Conservation (phyloP, 92 coral and sea anemone species). For the Phymanthus crucifer region DNA sequence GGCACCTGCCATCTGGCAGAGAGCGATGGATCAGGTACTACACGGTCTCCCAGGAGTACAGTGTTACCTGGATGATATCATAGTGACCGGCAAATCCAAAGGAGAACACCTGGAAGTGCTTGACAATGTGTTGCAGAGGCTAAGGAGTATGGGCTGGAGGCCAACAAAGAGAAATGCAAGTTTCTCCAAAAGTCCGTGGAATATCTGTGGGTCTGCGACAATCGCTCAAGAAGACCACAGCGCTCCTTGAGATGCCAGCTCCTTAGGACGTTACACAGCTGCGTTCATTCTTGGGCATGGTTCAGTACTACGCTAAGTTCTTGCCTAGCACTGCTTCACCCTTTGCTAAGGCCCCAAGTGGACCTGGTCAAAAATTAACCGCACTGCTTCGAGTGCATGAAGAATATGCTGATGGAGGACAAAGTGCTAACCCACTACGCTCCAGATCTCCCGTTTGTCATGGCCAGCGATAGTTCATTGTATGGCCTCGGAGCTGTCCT, state of each 20-base stretch:
- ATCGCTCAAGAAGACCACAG: constrained; percentile 35
- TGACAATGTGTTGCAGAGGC: constrained; percentile 39
- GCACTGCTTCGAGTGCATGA: neutral
- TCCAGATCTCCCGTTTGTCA: constrained; percentile 33
- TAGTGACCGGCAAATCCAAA: constrained; percentile 36
- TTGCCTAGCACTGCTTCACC: neutral
- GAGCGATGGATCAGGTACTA: constrained; percentile 44
- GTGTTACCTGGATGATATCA: constrained; percentile 52
- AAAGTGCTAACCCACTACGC: constrained; percentile 31
- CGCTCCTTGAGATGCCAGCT: constrained; percentile 15
- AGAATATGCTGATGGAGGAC: constrained; percentile 34
- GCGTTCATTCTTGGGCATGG: constrained; percentile 13
- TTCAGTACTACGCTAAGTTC: constrained; percentile 20
- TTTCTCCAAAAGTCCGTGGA: constrained; percentile 32
- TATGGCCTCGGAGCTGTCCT: constrained; percentile 14
- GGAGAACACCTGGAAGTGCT: constrained; percentile 31
- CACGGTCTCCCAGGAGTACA: constrained; percentile 20
- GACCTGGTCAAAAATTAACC: neutral
- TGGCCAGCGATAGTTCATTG: constrained; percentile 30
- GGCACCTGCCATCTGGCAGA: constrained; percentile 39
- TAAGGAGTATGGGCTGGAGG: constrained; percentile 50
- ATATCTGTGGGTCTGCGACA: constrained; percentile 32
- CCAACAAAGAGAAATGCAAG: constrained; percentile 32
- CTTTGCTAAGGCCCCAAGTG: neutral
- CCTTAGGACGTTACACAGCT: neutral